Percentiles rank a stretch among this genome's conserved stretches.
Evolutionary conservation across 2,888 invertebrate species (phyloP).

Genomic region (Drosophila maculinotata): DNA sequence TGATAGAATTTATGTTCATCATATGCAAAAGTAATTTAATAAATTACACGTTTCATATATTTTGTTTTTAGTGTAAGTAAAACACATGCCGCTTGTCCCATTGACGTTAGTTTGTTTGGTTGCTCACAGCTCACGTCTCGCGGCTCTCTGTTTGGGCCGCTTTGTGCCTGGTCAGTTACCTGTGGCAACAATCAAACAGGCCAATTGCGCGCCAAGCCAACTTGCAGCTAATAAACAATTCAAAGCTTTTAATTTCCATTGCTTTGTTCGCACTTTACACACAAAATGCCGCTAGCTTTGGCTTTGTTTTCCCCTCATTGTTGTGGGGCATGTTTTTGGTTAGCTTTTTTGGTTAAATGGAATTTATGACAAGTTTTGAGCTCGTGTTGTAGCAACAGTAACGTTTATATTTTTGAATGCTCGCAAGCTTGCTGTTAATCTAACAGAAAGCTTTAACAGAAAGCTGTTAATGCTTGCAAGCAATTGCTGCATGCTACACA

Average conservation of each 20-base stretch:
- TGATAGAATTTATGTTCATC: no score
- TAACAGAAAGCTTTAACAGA: slow-evolving; percentile 18
- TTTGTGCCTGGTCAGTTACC: slow-evolving; percentile 84
- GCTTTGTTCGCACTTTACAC: slow-evolving; percentile 37
- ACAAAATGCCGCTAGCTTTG: slow-evolving; percentile 59
- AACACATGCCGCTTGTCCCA: slow-evolving; percentile 18
- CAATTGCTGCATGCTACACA: slow-evolving; percentile 35
- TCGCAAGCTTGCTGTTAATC: slow-evolving; percentile 24
- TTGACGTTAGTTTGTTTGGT: slow-evolving; percentile 49
- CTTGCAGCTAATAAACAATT: slow-evolving; percentile 58
- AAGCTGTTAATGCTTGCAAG: background rate
- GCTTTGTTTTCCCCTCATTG: slow-evolving; percentile 27
- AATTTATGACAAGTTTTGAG: slow-evolving; percentile 23
- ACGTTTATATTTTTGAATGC: background rate
- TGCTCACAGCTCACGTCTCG: slow-evolving; percentile 19
- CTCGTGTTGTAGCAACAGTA: background rate
- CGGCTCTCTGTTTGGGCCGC: slow-evolving; percentile 82
- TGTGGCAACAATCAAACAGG: slow-evolving; percentile 81
- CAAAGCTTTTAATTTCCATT: slow-evolving; percentile 38
- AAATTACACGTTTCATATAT: background rate
- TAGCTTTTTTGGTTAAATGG: slow-evolving; percentile 19
- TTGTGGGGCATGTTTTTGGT: slow-evolving; percentile 1
- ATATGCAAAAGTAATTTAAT: no score
- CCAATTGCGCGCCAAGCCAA: slow-evolving; percentile 62
- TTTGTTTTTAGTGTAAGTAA: slow-evolving; percentile 8